Percentiles rank a stretch among this genome's conserved stretches.
Conservation (phyloP, 1,140 invertebrate genomes). For the Tribolium madens region DNA sequence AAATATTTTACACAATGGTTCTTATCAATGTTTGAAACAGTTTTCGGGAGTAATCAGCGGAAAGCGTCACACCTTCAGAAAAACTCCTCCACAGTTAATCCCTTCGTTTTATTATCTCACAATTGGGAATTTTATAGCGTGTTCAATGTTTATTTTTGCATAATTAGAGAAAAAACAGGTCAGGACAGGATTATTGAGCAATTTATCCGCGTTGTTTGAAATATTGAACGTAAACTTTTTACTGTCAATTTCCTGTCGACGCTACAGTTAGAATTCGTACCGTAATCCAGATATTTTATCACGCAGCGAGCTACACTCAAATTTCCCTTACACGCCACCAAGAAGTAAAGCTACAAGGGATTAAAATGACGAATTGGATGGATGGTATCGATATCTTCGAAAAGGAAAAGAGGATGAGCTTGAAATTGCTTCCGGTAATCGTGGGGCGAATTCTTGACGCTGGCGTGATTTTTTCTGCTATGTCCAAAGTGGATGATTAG, state of each 20-base stretch:
- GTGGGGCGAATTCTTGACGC: not conserved
- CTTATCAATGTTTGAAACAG: constrained; percentile 12
- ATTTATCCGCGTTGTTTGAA: constrained; percentile 42
- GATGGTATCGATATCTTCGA: not conserved
- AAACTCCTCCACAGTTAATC: too few species aligned
- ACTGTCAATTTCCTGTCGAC: constrained; percentile 47
- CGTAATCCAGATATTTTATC: constrained; percentile 46
- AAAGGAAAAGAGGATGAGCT: not conserved
- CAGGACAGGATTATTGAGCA: constrained; percentile 15
- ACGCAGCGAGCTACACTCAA: constrained; percentile 40
- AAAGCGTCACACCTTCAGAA: not conserved
- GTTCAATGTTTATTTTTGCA: not conserved
- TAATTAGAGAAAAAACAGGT: constrained; percentile 6
- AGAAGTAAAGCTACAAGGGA: constrained; percentile 1
- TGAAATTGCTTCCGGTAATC: not conserved
- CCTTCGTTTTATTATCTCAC: too few species aligned
- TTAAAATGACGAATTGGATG: constrained; percentile 43
- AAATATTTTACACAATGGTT: constrained; percentile 15
- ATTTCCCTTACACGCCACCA: constrained; percentile 44
- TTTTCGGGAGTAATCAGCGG: constrained; percentile 3
- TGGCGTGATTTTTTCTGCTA: not conserved
- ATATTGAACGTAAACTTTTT: constrained; percentile 48
- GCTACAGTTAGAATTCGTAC: constrained; percentile 37
- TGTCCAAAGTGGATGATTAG: not conserved
- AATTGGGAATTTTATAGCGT: too few species aligned